A percentile compares a stretch with the other conserved stretches of the same genome.
phyloP scores from a whole-genome alignment of 2,113 vertebrate species.

The Nanorana parkeri region DNA sequence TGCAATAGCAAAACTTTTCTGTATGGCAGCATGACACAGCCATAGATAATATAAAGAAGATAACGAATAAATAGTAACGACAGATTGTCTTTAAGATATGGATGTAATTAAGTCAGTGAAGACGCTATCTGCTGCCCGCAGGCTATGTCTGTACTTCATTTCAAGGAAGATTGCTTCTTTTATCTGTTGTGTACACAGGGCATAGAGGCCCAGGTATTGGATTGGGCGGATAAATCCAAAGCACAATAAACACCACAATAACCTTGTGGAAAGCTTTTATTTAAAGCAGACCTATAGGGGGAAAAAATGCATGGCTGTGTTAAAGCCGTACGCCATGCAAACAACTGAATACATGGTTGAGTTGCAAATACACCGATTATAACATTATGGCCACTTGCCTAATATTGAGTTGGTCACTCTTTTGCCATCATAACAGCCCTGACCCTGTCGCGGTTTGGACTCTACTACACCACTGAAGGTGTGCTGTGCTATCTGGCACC shows the following conservation, averaged over 20 bases:
- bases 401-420: no score
- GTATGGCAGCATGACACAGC: not conserved
- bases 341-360: no score
- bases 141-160: slow-evolving; percentile 58
- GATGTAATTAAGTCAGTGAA: slow-evolving; percentile 43
- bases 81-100: slow-evolving; percentile 54
- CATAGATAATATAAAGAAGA: not conserved
- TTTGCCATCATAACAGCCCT: no score
- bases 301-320: no score
- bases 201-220: not conserved
- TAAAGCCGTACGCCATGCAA: no score
- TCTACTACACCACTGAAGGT: no score
- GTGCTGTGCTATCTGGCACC: no score
- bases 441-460: no score
- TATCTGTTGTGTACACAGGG: slow-evolving; percentile 54
- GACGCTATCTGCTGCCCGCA: slow-evolving; percentile 56
- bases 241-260: slow-evolving; percentile 10
- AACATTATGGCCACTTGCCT: no score
- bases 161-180: slow-evolving; percentile 63
- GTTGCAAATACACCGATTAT: no score
- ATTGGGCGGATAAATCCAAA: not conserved
- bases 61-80: not conserved
- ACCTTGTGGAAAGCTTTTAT: slow-evolving; percentile 8
- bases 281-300: not conserved
- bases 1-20: not conserved